Base-by-base conservation (phyloP, 1,140 invertebrate species). In the Eciton burchellii region DNA sequence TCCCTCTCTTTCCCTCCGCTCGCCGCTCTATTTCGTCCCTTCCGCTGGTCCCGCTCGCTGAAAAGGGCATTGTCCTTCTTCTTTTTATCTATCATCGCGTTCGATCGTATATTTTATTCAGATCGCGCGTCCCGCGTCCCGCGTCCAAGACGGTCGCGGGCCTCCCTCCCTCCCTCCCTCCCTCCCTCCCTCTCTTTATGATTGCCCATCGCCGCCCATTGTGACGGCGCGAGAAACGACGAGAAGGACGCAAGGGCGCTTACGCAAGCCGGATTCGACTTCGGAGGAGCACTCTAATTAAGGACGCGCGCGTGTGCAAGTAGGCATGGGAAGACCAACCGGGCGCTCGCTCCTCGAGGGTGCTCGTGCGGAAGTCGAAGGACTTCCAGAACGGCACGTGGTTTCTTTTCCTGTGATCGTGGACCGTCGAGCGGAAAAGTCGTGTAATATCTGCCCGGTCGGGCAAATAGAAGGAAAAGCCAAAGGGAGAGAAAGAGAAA, bases 41-140 rank as follows among this genome's bases (percentile, higher is more conserved):
- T 82, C 81, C 87, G 79, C 35, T 35, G 35, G 35, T 35, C 35
- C 35, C 35, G 35, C 35, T 35, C 89, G 88, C 76, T 92, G 89
- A 93, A 93, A 93, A 93, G 92, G 92, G 92, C 93, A 94, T 94
- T 94, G 93, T 94, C 91, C 93, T 91, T 94, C 93, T 91, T 94
- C 6, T 35, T 35, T 35, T 35, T 94, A 94, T 94, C 93, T 94
- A 93, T 79, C 74, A 79, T 93, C 91, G 93, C 35, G 93, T 92
- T 92, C 90, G 90, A 93, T 94, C 93, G 92, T 92, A 93, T 93
- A 94, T 93, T 94, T 94, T 94, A 94, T 94, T 94, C 92, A 93
- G 92, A 93, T 94, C 92, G 84, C 86, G 83, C 87, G 86, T 85
- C 35, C 6, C 72, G 81, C 87, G n/a, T n/a, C n/a, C 81, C 88